Evolutionary conservation across 2,113 vertebrate genomes (phyloP).

Genomic region (Colaptes auratus): DNA sequence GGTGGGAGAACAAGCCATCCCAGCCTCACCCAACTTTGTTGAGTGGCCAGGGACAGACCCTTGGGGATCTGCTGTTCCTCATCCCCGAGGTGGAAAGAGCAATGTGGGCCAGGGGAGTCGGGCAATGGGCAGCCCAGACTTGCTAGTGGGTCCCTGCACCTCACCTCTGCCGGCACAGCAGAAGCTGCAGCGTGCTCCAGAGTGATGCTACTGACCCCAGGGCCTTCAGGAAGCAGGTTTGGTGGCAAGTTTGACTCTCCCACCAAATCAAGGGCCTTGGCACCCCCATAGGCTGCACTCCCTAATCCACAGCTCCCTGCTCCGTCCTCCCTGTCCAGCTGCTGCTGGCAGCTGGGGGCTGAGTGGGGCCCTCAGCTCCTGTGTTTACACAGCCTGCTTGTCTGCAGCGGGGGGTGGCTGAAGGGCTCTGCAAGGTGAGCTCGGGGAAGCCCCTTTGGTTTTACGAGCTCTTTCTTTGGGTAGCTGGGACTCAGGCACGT

Average conservation of each 20-base stretch:
- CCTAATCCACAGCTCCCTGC: background rate
- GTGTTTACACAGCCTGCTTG: background rate
- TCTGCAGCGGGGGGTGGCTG: background rate
- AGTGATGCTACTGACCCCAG: background rate
- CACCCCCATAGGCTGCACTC: background rate
- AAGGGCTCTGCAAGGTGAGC: background rate
- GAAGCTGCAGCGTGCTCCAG: background rate
- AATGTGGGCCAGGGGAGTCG: rapidly evolving
- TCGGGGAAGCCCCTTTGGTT: background rate
- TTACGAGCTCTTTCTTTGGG: background rate
- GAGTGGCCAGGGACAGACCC: background rate
- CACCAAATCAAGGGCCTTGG: background rate
- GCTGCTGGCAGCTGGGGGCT: background rate
- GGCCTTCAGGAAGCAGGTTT: background rate
- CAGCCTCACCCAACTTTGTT: background rate
- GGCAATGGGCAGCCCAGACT: background rate
- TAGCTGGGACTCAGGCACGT: background rate
- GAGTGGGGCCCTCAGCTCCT: background rate
- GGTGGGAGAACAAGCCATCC: background rate
- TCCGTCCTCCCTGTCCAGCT: background rate
- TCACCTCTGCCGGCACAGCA: background rate
- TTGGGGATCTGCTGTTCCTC: background rate
- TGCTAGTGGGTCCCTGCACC: rapidly evolving
- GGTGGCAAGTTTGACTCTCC: background rate
- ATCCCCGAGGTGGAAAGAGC: background rate